phyloP scores from a whole-genome alignment of 1,140 invertebrate species.

The Cyclargus thomasi region DNA sequence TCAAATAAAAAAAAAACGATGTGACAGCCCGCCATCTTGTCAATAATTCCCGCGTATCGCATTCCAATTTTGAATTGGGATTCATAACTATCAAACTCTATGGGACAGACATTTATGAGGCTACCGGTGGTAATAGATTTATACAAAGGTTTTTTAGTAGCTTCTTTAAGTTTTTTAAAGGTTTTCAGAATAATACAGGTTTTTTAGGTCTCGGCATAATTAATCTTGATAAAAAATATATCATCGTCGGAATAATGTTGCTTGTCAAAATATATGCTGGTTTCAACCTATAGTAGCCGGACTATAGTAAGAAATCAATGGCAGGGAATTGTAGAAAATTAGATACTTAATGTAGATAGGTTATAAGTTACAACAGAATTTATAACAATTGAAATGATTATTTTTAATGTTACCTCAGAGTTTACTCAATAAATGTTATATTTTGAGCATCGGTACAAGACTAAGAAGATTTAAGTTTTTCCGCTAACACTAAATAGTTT shows the following conservation, averaged over 20 bases:
- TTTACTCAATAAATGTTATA: too few relatives aligned
- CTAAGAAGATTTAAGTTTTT: too few relatives aligned
- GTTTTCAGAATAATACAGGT: neutral
- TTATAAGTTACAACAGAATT: too few relatives aligned
- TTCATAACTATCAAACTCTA: slow-evolving; percentile 3
- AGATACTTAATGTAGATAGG: too few relatives aligned
- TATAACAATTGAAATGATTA: too few relatives aligned
- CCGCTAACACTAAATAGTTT: too few relatives aligned
- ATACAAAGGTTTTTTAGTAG: neutral
- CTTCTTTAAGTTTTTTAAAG: neutral
- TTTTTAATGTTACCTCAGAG: too few relatives aligned
- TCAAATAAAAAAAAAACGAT: neutral
- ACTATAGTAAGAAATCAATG: too few relatives aligned
- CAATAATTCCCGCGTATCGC: slow-evolving; percentile 7
- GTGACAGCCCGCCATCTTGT: slow-evolving; percentile 1
- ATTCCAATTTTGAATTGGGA: slow-evolving; percentile 12
- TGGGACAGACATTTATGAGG: slow-evolving; percentile 5
- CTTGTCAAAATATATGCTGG: too few relatives aligned
- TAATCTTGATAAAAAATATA: neutral
- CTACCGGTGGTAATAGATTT: slow-evolving; percentile 1
- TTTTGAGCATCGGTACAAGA: too few relatives aligned
- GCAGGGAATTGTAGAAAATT: too few relatives aligned
- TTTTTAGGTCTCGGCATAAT: neutral
- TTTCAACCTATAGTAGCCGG: too few relatives aligned
- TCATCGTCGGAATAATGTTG: neutral